Conservation (phyloP, 2,888 invertebrate species). For the Drosophila mettleri region DNA sequence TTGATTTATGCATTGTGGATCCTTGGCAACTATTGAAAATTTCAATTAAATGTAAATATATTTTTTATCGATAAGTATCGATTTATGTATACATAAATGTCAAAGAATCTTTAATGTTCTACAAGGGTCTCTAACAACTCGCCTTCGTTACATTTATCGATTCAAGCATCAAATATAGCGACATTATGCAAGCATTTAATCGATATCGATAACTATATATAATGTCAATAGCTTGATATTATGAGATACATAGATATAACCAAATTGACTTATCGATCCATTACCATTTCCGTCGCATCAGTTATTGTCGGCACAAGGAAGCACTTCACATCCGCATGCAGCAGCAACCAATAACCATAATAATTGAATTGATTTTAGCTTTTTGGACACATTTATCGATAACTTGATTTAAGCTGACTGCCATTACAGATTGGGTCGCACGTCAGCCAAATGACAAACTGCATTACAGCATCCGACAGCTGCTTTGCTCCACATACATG, state of each 20-base stretch:
- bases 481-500: constrained; percentile 26
- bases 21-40: background rate
- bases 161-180: too few relatives aligned
- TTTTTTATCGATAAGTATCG: background rate
- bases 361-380: constrained; percentile 41
- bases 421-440: constrained; percentile 32
- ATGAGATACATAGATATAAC: background rate
- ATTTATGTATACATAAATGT: background rate
- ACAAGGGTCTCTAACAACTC: background rate
- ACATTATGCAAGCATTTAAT: too few relatives aligned
- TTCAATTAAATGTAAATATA: background rate
- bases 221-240: constrained; percentile 3
- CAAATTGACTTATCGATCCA: constrained; percentile 23
- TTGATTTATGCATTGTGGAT: background rate
- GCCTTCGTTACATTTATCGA: background rate
- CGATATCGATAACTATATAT: background rate
- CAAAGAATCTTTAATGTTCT: background rate
- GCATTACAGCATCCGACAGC: constrained; percentile 57
- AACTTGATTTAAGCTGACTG: constrained; percentile 43
- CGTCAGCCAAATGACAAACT: constrained; percentile 58
- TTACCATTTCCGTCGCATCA: constrained; percentile 12
- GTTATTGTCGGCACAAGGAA: background rate
- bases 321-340: constrained; percentile 1
- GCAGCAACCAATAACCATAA: constrained; percentile 13
- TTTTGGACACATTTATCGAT: constrained; percentile 51